Evolutionary conservation across 2,888 invertebrate species (phyloP).

Genomic region (Sceliomorpha sp.): DNA sequence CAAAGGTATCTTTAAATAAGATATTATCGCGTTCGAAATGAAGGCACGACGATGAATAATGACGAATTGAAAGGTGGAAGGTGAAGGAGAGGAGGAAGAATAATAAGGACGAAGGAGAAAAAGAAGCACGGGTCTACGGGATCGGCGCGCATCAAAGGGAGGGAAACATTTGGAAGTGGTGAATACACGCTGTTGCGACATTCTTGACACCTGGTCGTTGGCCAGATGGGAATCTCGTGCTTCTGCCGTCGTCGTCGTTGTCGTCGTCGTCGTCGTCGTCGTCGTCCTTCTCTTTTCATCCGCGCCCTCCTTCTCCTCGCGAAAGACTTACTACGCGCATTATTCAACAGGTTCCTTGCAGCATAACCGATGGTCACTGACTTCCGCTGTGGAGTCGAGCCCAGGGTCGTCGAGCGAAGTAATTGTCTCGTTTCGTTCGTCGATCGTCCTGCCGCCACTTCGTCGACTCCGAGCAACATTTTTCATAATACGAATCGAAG

Average conservation of each 20-base stretch:
- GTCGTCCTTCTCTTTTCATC: constrained; percentile 34
- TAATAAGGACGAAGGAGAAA: too few species aligned
- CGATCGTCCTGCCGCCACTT: too few species aligned
- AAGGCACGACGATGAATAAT: too few species aligned
- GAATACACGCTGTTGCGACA: constrained; percentile 33
- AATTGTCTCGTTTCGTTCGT: too few species aligned
- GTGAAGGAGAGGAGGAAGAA: too few species aligned
- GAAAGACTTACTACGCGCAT: constrained; percentile 10
- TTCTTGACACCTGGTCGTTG: constrained; percentile 18
- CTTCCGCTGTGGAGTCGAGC: constrained; percentile 2
- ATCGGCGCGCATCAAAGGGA: constrained; percentile 7
- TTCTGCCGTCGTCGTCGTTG: constrained; percentile 53
- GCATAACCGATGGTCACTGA: constrained; percentile 2
- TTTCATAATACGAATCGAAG: too few species aligned
- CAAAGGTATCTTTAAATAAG: too few species aligned
- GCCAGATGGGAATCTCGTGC: constrained; percentile 11
- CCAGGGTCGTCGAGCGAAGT: too few species aligned
- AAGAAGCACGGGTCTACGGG: background rate
- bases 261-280: too few species aligned
- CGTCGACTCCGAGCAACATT: too few species aligned
- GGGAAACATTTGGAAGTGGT: constrained; percentile 35
- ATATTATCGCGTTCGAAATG: too few species aligned
- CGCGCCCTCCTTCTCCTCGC: constrained; percentile 34
- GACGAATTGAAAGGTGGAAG: too few species aligned
- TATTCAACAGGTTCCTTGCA: constrained; percentile 10